Evolutionary conservation across 2,888 invertebrate species (phyloP).

Genomic region (Adineta ricciae): DNA sequence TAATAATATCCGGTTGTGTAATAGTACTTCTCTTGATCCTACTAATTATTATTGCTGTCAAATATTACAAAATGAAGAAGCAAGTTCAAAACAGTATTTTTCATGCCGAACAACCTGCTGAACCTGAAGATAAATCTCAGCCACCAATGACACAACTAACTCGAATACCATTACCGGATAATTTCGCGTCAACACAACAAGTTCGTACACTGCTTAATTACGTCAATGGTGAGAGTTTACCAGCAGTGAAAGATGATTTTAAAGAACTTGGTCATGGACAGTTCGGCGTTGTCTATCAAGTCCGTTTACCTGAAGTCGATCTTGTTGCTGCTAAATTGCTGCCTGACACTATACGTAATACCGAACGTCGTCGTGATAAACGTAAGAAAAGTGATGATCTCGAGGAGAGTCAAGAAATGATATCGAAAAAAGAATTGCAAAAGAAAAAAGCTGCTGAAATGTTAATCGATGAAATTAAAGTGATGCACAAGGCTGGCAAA

Average conservation of each 20-base stretch:
- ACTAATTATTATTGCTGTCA: not conserved
- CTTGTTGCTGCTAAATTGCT: constrained; percentile 4
- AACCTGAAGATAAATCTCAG: not conserved
- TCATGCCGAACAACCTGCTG: not conserved
- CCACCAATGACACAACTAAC: not conserved
- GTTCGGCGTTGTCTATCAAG: not conserved
- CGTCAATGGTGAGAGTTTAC: not conserved
- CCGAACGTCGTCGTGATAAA: not conserved
- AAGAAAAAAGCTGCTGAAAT: not conserved
- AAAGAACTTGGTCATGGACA: not conserved
- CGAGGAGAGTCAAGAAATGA: not conserved
- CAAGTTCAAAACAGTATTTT: not conserved
- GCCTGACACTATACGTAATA: not conserved
- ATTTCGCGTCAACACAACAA: not conserved
- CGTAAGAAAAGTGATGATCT: not conserved
- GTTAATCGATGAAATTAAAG: constrained; percentile 14
- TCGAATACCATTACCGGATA: not conserved
- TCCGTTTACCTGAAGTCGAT: not conserved
- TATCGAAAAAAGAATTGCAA: not conserved
- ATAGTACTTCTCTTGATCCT: not conserved
- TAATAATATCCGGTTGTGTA: not conserved
- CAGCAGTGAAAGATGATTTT: not conserved
- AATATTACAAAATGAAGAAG: not conserved
- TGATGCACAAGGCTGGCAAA: not conserved
- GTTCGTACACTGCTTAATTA: not conserved